Evolutionary conservation across 2,113 vertebrate genomes (phyloP), one percentile per base, ranked within the genome.

Genomic region (Clinocottus analis): DNA sequence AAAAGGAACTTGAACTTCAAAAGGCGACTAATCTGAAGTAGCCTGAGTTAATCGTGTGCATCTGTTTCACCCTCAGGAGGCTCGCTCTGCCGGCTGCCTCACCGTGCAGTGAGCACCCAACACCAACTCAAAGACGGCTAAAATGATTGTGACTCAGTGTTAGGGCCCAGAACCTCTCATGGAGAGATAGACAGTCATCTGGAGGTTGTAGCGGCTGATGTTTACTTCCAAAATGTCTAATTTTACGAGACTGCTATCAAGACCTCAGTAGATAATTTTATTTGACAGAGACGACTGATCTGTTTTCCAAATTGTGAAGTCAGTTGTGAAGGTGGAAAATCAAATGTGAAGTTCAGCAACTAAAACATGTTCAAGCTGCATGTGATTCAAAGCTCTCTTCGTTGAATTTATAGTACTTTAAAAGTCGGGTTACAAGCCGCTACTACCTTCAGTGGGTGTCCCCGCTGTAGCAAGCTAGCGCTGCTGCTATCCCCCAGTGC

Each of bases 1-100:
- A n/a, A 89, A 89, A 89, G 65, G 86, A 92, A 90, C 93, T 91
- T 93, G 90, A 92, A 93, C 93, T 93, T 93, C 92, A 92, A 93
- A 93, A 83, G 75, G 79, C 6, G 77, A 80, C 86, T 90, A 93
- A 93, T 93, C 89, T 90, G 85, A 89, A 86, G 88, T 90, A 85
- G 89, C 80, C 83, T 0, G 80, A 90, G 89, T 90, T 94, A 94
- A 89, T 93, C 76, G 82, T 88, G 85, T 90, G 91, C 93, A 94
- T 94, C 92, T 94, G 91, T 85, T 87, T 41, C 72, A 37, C 68
- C 86, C 45, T 21, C 70, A 68, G 45, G 55, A 79, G 77, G 29
- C 75, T 65, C 17, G 39, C 53, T 72, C 72, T 59, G 77, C 45
- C 61, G 19, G 72, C 73, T 67, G 63, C 69, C 25, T 62, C 74